Evolutionary conservation across 2,888 invertebrate species (phyloP), one percentile per base, ranked within the genome.

Genomic region (Linnaemya tessellans): DNA sequence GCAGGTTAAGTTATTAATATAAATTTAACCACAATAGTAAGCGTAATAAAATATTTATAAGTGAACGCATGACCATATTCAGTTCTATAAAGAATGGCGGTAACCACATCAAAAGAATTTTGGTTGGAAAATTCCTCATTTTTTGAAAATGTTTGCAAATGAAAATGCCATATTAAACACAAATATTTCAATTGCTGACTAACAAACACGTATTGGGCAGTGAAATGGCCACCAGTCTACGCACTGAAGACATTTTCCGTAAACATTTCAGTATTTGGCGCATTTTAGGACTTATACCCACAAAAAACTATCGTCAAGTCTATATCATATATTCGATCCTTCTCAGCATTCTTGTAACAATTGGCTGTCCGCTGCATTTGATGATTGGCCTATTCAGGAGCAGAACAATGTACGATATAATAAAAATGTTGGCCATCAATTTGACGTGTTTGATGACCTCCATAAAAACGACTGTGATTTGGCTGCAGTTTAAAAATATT

Each of bases 281-380:
- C 2, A 46, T 81, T 43, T 15, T 87, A 54, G 87, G 86, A 10
- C 68, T 77, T 18, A 35, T 43, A 3, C 79, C 85, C 2, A 43
- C 87, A 0, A 1, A 64, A 18, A 46, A 41, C n/a, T 30, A 75
- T 30, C 75, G 73, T 0, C 38, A 41, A 2, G 60, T 80, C 9
- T 86, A 85, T 67, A n/a, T 54, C 7, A 3, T 54, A 10, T 87
- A 86, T 43, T 80, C 87, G 22, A n/a, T 87, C 18, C 3, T 83
- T 1, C 1, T 87, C 1, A 86, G 75, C 62, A 2, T 84, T 18
- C 1, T 83, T 1, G 25, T 87, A 25, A 86, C 86, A 8, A 35
- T 87, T 11, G 75, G 83, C 3, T 87, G 86, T 80, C 88, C 87
- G 0, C 15, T 83, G 10, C 88, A 88, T 20, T 56, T 88, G 41